A percentile compares a stretch with the other conserved stretches of the same genome.
phyloP scores from a whole-genome alignment of 2,888 invertebrate species.

The Notocelia uddmanniana region DNA sequence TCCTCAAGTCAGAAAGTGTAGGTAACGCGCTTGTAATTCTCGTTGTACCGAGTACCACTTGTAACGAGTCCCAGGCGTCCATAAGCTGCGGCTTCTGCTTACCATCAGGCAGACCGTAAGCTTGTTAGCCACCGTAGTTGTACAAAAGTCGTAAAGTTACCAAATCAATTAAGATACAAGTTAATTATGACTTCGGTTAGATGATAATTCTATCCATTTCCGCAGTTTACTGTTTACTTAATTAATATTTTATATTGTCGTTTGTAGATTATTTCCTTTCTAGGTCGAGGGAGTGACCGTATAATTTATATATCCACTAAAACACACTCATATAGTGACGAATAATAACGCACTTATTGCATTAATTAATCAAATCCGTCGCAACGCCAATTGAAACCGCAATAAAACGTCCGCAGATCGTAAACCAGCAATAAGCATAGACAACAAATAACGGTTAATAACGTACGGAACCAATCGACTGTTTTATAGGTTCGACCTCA shows the following conservation, averaged over 20 bases:
- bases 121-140: too few relatives aligned
- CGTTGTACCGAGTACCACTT: too few relatives aligned
- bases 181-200: too few relatives aligned
- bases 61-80: too few relatives aligned
- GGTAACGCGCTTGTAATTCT: too few relatives aligned
- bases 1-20: too few relatives aligned
- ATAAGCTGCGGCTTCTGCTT: too few relatives aligned
- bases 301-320: constrained; percentile 55
- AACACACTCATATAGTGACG: constrained; percentile 62
- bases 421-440: constrained; percentile 83
- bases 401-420: constrained; percentile 79
- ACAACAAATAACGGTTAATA: constrained; percentile 83
- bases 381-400: constrained; percentile 77
- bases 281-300: not conserved
- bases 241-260: not conserved
- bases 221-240: too few relatives aligned
- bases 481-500: constrained; percentile 49
- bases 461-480: constrained; percentile 74
- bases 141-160: too few relatives aligned
- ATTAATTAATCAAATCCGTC: constrained; percentile 81
- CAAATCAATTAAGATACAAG: too few relatives aligned
- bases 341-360: constrained; percentile 71
- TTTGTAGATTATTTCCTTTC: not conserved
- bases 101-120: too few relatives aligned
- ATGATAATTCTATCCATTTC: too few relatives aligned